These are phyloP conservation scores for Apodemus speciosus DNA, from an alignment of 2,113 vertebrate genomes.

Conservation along the genomic window DNA sequence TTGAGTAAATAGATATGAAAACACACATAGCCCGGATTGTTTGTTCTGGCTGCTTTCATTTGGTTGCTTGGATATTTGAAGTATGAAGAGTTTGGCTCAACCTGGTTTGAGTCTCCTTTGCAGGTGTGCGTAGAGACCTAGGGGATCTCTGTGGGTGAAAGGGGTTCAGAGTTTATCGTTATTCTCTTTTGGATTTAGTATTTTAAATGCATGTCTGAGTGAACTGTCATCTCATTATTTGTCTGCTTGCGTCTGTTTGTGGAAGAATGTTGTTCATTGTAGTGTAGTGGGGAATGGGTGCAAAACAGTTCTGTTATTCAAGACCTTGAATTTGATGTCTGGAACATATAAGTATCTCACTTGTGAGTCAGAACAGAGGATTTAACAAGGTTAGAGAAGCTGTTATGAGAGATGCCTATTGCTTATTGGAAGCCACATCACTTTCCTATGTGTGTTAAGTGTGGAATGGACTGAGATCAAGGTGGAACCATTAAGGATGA, in stretches of 20 bases:
- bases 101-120: background rate
- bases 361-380: constrained; percentile 10
- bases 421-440: background rate
- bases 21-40: constrained; percentile 33
- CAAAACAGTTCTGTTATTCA: background rate
- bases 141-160: constrained; percentile 7
- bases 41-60: constrained; percentile 63
- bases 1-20: constrained; percentile 70
- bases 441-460: constrained; percentile 4
- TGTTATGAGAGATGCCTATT: background rate
- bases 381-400: background rate
- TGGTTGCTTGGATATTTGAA: constrained; percentile 49
- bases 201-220: background rate
- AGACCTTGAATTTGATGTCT: background rate
- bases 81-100: background rate
- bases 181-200: background rate
- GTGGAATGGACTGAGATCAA: constrained; percentile 1
- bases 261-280: background rate
- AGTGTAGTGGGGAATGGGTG: background rate
- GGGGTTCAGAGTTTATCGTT: background rate
- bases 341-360: background rate
- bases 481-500: constrained; percentile 15
- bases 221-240: background rate
- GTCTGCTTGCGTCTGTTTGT: background rate
- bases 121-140: background rate